Evolutionary conservation across 2,113 vertebrate genomes (phyloP).

Genomic region (Carassius carassius): DNA sequence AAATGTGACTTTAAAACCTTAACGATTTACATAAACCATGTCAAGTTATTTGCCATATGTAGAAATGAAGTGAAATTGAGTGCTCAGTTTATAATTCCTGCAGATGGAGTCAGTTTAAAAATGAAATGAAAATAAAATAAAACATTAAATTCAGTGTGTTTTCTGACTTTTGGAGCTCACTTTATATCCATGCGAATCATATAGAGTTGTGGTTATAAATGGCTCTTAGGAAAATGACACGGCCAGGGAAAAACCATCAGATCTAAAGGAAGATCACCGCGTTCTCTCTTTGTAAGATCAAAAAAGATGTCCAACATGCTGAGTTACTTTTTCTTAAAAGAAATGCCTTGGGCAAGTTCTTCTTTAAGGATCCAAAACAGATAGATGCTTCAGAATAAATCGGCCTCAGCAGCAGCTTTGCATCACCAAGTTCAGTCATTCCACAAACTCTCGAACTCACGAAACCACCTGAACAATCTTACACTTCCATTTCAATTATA

Average conservation of each 20-base stretch:
- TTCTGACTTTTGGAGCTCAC: not conserved
- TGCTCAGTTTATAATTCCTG: not conserved
- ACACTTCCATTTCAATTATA: constrained; percentile 21
- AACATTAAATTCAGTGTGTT: not conserved
- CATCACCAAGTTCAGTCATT: constrained; percentile 14
- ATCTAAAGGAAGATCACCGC: constrained; percentile 25
- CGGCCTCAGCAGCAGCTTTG: constrained; percentile 17
- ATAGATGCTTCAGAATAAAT: constrained; percentile 19
- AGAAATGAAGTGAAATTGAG: constrained; percentile 45
- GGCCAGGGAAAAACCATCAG: not conserved
- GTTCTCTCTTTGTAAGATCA: constrained; percentile 30
- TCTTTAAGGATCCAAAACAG: constrained; percentile 31
- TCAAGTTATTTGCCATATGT: constrained; percentile 52
- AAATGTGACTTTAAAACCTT: constrained; percentile 56
- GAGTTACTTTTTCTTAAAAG: constrained; percentile 34
- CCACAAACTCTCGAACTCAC: not conserved
- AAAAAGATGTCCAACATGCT: constrained; percentile 36
- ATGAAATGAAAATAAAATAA: not conserved
- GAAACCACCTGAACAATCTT: constrained; percentile 8
- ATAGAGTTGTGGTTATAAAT: not conserved
- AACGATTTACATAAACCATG: constrained; percentile 55
- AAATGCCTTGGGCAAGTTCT: constrained; percentile 29
- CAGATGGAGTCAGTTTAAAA: not conserved
- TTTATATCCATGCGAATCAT: not conserved
- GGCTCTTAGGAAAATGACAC: not conserved